Conservation (phyloP, 2,797 vertebrate species). For the Acanthurus leucopareius region DNA sequence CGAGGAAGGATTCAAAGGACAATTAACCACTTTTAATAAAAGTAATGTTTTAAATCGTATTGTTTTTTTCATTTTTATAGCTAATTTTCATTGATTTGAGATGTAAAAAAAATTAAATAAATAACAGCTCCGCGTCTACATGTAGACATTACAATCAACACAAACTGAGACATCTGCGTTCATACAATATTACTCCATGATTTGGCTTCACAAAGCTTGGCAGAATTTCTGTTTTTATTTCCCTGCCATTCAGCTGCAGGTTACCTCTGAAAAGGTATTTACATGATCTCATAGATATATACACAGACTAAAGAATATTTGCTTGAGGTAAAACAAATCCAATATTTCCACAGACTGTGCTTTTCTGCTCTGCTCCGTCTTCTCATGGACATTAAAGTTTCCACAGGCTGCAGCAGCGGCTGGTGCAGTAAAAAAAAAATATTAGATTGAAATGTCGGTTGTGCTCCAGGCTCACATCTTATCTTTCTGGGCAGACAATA, state of each 20-base stretch:
- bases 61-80: neutral
- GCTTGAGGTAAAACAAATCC: neutral
- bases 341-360: neutral
- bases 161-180: neutral
- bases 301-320: neutral
- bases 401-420: neutral
- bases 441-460: slow-evolving; percentile 13
- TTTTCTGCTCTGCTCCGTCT: neutral
- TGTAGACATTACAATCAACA: neutral
- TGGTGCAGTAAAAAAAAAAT: neutral
- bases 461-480: neutral
- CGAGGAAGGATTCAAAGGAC: neutral
- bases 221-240: neutral
- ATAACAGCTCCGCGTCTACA: too few species aligned
- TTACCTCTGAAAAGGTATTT: neutral
- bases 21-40: neutral
- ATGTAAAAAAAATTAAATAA: too few species aligned
- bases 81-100: too few species aligned
- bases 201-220: neutral
- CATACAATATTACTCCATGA: too few species aligned
- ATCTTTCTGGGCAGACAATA: slow-evolving; percentile 4
- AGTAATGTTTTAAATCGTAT: neutral
- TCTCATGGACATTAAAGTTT: neutral
- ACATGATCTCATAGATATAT: neutral
- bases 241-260: neutral